Base-by-base conservation (phyloP, 2,797 vertebrate species). In the Salmo trutta region DNA sequence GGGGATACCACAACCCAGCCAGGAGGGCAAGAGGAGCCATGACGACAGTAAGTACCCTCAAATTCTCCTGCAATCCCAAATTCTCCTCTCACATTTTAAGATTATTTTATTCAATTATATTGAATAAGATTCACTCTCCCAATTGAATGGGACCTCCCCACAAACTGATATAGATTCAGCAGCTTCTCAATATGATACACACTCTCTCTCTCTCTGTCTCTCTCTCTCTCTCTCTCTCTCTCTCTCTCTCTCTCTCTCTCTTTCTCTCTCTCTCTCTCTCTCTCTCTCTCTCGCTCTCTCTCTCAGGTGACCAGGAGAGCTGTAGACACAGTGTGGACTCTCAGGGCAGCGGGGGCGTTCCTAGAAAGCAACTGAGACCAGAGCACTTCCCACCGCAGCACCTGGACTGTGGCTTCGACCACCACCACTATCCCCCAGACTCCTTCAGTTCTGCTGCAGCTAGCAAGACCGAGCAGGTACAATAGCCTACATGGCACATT, bases 301-400 rank as follows among this genome's bases (percentile, higher is more conserved):
- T 29, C 14, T 51, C 87, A 98, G 97, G 96, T 87, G 97, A 97
- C 85, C 96, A 96, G 89, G 96, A 98, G 83, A 96, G 95, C 84
- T 97, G 96, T 82, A 93, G 95, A 67, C 95, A 96, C 90, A 96
- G 96, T 3, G 95, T 96, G 51, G 96, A 97, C 89, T 95, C 96
- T 41, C 96, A 97, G 93, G 94, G 94, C 77, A 96, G 95, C 8
- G 91, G 85, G 1, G 91, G 93, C 0, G 87, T 92, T 36, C 90
- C 95, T 0, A 93, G 96, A 54, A 98, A 97, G 81, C 96, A 96
- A 81, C 93, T 96, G 75, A 94, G 96, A 14, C 89, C 95, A 0
- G 96, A 97, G 1, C 89, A 95, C 80, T 97, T 96, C 77, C 86
- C 94, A 4, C 87, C 94, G 7, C 95, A 95, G 79, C 96, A 95